Percentiles rank a stretch among this genome's conserved stretches.
These are phyloP conservation scores for Otocyon megalotis DNA, from an alignment of 2,113 vertebrate genomes.

Conservation along the genomic window DNA sequence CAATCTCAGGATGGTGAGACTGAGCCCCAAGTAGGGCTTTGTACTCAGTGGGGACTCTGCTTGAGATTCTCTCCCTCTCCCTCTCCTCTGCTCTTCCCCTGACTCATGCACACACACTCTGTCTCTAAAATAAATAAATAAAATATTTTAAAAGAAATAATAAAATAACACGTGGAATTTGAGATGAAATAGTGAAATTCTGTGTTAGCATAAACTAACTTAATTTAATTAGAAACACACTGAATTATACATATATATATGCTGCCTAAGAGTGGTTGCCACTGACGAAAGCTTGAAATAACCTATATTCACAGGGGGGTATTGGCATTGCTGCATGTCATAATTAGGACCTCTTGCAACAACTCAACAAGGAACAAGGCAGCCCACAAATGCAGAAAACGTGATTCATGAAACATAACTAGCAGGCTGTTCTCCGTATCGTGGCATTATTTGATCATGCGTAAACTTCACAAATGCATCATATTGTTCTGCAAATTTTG, in stretches of 20 bases:
- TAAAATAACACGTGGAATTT: neutral
- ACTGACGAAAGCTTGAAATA: conserved; percentile 94
- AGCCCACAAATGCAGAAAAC: conserved; percentile 86
- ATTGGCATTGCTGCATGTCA: conserved; percentile 94
- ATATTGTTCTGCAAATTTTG: conserved; percentile 99
- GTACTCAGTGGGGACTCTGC: too few species aligned
- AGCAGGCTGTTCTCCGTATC: conserved; percentile 99
- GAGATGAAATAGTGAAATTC: neutral
- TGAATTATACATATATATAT: conserved; percentile 36
- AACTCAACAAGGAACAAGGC: conserved; percentile 89
- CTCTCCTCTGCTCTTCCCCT: too few species aligned
- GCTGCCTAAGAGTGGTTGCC: conserved; percentile 93
- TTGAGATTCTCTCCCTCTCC: too few species aligned
- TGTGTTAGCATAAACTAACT: neutral
- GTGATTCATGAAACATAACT: conserved; percentile 99
- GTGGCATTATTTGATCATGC: conserved; percentile 98
- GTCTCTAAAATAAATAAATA: too few species aligned
- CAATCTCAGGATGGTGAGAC: too few species aligned
- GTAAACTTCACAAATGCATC: conserved; percentile 99
- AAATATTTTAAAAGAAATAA: too few species aligned
- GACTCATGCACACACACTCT: too few species aligned
- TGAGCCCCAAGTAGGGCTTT: too few species aligned
- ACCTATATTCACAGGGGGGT: conserved; percentile 92
- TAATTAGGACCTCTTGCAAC: conserved; percentile 91
- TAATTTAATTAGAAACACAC: neutral